Percentiles rank a stretch among this genome's conserved stretches.
Evolutionary conservation across 2,113 vertebrate species (phyloP).

Genomic region (Spilogale gracilis): DNA sequence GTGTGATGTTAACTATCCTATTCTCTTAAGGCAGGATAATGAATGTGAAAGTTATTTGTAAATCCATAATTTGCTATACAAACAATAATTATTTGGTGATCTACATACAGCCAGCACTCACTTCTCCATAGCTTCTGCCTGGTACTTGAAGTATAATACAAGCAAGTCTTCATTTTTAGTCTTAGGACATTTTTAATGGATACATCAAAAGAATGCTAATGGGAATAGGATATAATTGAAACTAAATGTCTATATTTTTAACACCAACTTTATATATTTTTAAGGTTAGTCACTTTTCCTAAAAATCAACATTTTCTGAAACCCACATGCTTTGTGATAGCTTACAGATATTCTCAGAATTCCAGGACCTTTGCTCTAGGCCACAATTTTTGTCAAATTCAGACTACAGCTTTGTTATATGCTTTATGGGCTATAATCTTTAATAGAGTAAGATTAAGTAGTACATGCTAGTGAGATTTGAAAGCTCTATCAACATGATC

Average conservation of each 20-base stretch:
- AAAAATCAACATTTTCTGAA: background rate
- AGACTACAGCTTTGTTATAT: background rate
- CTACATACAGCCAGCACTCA: background rate
- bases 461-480: background rate
- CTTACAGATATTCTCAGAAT: background rate
- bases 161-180: background rate
- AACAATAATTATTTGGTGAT: background rate
- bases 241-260: background rate
- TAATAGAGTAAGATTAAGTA: background rate
- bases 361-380: background rate
- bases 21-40: background rate
- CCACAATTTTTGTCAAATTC: background rate
- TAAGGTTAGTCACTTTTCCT: background rate
- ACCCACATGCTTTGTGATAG: background rate
- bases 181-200: background rate
- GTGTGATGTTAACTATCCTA: background rate
- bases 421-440: background rate
- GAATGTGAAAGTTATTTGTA: background rate
- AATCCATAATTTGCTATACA: background rate
- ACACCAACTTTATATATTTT: background rate
- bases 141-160: background rate
- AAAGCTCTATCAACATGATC: background rate
- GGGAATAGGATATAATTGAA: background rate
- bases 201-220: background rate
- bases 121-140: background rate